Percentiles rank a stretch among this genome's conserved stretches.
Evolutionary conservation across 2,113 vertebrate genomes (phyloP).

Genomic region (Vulpes ferrilata): DNA sequence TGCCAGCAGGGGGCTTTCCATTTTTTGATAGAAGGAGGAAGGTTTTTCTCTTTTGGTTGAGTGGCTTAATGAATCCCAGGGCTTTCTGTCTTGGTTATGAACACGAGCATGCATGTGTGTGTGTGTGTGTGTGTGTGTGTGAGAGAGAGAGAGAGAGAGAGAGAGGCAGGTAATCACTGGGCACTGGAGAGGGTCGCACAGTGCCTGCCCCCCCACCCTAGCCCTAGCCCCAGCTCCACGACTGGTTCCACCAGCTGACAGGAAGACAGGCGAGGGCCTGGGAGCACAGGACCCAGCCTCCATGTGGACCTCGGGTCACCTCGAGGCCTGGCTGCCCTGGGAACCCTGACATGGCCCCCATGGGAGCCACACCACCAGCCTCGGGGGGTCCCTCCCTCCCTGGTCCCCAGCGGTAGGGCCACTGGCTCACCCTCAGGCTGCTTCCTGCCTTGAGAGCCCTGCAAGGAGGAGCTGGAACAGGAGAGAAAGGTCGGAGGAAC

Average conservation of each 20-base stretch:
- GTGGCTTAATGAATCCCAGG: too few species aligned
- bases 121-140: background rate
- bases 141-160: too few species aligned
- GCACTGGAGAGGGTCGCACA: background rate
- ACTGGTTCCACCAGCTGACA: background rate
- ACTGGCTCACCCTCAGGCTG: too few species aligned
- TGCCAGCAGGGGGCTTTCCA: accelerated
- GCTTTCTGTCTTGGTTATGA: background rate
- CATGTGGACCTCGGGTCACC: accelerated
- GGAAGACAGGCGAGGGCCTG: background rate
- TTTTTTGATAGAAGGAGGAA: background rate
- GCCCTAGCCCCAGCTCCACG: background rate
- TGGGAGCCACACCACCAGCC: accelerated
- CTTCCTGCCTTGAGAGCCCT: background rate
- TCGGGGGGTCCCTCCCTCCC: too few species aligned
- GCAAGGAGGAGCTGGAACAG: background rate
- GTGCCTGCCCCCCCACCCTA: background rate
- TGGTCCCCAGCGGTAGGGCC: too few species aligned
- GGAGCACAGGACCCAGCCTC: background rate
- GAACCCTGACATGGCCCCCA: accelerated
- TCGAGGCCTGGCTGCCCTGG: background rate
- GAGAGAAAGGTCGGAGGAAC: background rate
- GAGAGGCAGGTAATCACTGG: background rate
- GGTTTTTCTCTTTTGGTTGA: background rate
- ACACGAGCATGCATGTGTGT: background rate